Evolutionary conservation across 2,797 vertebrate genomes (phyloP).

Genomic region (Synaphobranchus kaupii): DNA sequence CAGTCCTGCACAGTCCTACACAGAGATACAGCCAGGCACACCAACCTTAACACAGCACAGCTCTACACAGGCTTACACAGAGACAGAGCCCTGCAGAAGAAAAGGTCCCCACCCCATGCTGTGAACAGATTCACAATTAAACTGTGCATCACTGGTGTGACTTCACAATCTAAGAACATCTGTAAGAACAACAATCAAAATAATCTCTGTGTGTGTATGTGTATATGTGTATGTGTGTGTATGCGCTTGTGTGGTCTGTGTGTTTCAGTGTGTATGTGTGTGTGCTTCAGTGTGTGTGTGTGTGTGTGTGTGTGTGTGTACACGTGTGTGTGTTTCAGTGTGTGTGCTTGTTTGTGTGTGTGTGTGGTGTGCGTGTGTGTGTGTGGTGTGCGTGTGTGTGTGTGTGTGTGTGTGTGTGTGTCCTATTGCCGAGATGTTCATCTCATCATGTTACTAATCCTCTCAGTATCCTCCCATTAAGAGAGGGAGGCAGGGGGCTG

Average conservation of each 20-base stretch:
- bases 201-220: not conserved
- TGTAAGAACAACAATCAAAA: not conserved
- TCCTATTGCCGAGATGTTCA: not conserved
- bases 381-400: not conserved
- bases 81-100: too few species aligned
- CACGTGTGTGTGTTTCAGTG: too few species aligned
- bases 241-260: too few species aligned
- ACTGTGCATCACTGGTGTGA: not conserved
- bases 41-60: too few species aligned
- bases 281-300: not conserved
- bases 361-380: too few species aligned
- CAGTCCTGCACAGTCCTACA: too few species aligned
- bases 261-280: not conserved
- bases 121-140: not conserved
- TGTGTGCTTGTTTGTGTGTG: too few species aligned
- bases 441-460: not conserved
- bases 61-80: too few species aligned
- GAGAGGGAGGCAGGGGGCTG: too few species aligned
- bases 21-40: too few species aligned
- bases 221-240: too few species aligned
- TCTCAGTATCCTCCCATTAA: not conserved
- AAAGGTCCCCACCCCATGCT: not conserved
- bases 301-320: not conserved
- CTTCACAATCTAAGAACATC: not conserved
- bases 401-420: not conserved